Percentiles rank a stretch among this genome's conserved stretches.
Conservation (phyloP, 2,113 vertebrate genomes). For the Mesocricetus auratus region DNA sequence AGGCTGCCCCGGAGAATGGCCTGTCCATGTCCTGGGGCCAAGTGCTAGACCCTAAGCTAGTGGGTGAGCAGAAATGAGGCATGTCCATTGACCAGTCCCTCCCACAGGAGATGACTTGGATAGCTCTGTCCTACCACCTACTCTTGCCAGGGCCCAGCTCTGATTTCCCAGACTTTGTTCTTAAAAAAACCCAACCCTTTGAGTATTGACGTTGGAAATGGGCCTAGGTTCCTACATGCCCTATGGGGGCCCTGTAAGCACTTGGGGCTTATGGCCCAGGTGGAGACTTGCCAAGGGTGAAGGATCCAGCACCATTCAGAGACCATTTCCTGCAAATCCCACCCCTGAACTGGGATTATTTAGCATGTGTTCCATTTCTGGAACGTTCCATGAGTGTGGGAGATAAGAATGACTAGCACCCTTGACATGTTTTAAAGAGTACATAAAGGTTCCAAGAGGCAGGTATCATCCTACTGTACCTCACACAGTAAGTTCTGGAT, state of each 20-base stretch:
- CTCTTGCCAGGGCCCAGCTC: background rate
- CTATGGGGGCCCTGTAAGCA: background rate
- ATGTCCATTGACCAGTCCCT: background rate
- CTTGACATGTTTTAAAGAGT: background rate
- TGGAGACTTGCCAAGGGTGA: background rate
- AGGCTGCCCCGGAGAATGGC: background rate
- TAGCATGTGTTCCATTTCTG: background rate
- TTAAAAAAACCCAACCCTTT: background rate
- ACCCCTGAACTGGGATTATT: background rate
- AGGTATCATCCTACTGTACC: background rate
- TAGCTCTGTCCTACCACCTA: background rate
- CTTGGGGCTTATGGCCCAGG: background rate
- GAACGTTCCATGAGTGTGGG: rapidly evolving
- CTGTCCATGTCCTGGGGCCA: background rate
- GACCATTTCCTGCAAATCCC: background rate
- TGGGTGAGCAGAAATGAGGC: background rate
- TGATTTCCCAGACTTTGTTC: background rate
- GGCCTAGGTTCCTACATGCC: background rate
- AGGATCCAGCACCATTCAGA: background rate
- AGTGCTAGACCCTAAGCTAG: background rate
- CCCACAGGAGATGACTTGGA: background rate
- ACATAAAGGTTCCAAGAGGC: background rate
- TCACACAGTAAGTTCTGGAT: background rate
- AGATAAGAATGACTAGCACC: background rate
- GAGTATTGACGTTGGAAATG: background rate